Evolutionary conservation across 1,140 invertebrate species (phyloP).

Genomic region (Ceratosolen fusciceps): DNA sequence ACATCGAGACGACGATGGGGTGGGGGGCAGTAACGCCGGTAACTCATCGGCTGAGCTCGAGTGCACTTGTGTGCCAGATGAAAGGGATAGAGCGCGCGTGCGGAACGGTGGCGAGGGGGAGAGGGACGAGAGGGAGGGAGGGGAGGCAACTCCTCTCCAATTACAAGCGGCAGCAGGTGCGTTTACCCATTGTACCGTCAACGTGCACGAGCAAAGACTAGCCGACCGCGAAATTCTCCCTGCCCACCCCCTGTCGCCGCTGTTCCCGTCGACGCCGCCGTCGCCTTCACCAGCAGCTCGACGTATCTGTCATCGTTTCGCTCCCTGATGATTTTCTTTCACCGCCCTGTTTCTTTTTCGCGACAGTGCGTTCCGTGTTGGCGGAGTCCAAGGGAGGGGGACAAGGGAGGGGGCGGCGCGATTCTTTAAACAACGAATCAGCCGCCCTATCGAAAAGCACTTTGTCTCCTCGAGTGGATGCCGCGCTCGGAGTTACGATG

Average conservation of each 20-base stretch:
- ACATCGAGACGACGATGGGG: background rate
- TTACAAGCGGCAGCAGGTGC: constrained; percentile 40
- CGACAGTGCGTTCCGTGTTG: background rate
- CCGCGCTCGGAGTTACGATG: background rate
- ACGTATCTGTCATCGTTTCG: constrained; percentile 39
- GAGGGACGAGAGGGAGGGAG: background rate
- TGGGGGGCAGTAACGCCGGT: too few relatives aligned
- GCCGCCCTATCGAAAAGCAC: background rate
- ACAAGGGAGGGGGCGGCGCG: too few relatives aligned
- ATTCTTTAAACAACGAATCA: background rate
- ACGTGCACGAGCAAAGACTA: background rate
- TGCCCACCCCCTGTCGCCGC: background rate
- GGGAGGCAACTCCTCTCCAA: constrained; percentile 27
- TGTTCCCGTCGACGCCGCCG: background rate
- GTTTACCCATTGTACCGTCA: constrained; percentile 40
- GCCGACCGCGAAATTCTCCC: constrained; percentile 7
- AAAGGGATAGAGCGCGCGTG: too few relatives aligned
- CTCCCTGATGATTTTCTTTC: background rate
- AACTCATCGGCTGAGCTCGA: too few relatives aligned
- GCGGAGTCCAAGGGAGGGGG: too few relatives aligned
- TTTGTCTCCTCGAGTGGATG: background rate
- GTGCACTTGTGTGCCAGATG: too few relatives aligned
- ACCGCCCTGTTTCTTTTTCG: background rate
- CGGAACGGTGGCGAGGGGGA: too few relatives aligned
- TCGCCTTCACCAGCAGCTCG: background rate